Percentiles rank a stretch among this genome's conserved stretches.
These are phyloP conservation scores for Vannuccia rotundouncinata DNA, from an alignment of 2,888 invertebrate genomes.

Conservation along the genomic window DNA sequence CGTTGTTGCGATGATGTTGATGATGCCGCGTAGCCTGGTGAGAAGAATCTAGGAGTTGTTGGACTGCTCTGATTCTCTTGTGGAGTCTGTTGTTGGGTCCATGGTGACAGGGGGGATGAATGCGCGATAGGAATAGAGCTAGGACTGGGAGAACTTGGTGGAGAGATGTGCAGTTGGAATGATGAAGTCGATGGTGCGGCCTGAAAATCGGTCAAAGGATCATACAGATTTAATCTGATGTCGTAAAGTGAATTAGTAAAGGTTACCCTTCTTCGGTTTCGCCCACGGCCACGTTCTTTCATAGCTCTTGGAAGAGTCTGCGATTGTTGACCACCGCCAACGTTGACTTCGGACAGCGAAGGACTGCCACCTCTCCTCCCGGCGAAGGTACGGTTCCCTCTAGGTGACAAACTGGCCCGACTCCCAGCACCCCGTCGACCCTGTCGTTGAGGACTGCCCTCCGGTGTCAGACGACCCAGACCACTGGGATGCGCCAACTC, in stretches of 20 bases:
- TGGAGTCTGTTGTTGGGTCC: neutral
- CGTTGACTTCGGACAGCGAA: too few species aligned
- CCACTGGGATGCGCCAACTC: neutral
- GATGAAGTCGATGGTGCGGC: neutral
- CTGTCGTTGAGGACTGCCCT: neutral
- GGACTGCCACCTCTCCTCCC: too few species aligned
- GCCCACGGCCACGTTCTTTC: too few species aligned
- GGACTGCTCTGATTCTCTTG: neutral
- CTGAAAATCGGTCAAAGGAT: too few species aligned
- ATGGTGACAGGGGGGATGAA: neutral
- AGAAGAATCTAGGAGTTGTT: neutral
- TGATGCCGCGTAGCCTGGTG: neutral
- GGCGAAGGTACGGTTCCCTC: neutral
- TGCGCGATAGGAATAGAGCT: neutral
- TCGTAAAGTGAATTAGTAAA: too few species aligned
- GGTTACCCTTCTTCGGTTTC: too few species aligned
- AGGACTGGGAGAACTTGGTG: neutral
- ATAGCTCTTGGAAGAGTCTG: too few species aligned
- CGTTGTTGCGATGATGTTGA: neutral
- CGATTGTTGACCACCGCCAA: too few species aligned
- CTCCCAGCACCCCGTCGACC: neutral
- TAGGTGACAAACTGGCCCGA: neutral
- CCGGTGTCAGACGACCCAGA: neutral
- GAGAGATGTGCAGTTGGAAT: neutral
- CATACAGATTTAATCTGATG: too few species aligned